Evolutionary conservation across 1,140 invertebrate species (phyloP), one percentile per base, ranked within the genome.

Genomic region (Plutomurus gul): DNA sequence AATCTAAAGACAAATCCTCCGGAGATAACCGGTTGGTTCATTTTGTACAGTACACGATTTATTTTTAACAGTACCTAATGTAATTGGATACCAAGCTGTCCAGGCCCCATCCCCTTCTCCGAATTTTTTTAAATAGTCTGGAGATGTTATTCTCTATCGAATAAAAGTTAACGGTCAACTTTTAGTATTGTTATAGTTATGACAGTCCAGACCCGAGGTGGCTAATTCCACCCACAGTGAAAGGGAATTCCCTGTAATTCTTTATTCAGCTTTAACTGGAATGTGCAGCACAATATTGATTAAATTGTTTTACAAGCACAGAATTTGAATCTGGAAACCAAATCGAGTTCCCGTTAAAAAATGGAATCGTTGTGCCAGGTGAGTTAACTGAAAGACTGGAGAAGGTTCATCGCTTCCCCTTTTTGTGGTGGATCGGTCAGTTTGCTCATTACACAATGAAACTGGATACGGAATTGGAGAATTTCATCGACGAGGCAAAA

Each of bases 381-480:
- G 13, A 49, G 7, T 11, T 78, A 8, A 13, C n/a, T 7, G 30
- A 39, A 25, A 37, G 10, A 43, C 27, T 78, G 8, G 20, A 40
- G 4, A 43, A 27, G 16, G 30, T 30, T 20, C 77, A 78, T 47
- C 22, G n/a, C 36, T 25, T 11, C 8, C 77, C 77, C 16, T 73
- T 51, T 27, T 22, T 78, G 7, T 78, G 77, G 77, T 74, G 70
- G 37, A 20, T 78, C 0, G 71, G 77, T 11, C 71, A 74, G 13
- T 78, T 78, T 74, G 36, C 43, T 13, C 18, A 20, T 4, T 73
- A 73, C 49, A 46, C 46, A 37, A 60, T 76, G 49, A 46, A 40
- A 27, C 75, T 76, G 18, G 20, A 25, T 40, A 27, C 51, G 20
- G 47, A 56, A 40, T n/a, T 39, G n/a, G 25, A 46, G 7, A 18